Evolutionary conservation across 2,113 vertebrate species (phyloP), one percentile per base, ranked within the genome.

Genomic region (Ornithorhynchus anatinus): DNA sequence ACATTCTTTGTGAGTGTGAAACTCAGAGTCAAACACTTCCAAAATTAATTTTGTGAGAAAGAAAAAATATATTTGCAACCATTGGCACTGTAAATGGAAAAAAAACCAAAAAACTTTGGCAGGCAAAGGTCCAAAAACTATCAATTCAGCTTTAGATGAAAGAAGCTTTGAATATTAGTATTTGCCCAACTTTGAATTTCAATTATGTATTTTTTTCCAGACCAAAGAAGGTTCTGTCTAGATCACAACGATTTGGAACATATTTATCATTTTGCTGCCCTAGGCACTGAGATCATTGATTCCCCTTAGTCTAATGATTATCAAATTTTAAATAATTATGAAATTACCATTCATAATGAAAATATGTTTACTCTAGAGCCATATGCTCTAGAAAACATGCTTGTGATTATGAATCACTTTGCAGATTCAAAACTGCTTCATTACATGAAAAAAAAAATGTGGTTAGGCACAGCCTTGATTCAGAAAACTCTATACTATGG

Each of bases 51-150:
- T 58, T 73, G 52, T 12, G 3, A 70, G 68, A n/a, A 75, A 42
- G 25, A 32, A 73, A 67, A 72, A 61, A 75, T 73, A 44, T 38
- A 4, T 75, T 68, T 48, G 52, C 59, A 68, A 5, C 42, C 68
- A 35, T 77, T 4, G 51, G 52, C 2, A 31, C 35, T 15, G 33
- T 48, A 60, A 81, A 80, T 61, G 66, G 69, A 56, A 32, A 32
- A 45, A n/a, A n/a, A n/a, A n/a, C n/a, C n/a, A n/a, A 31, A 33
- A 52, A 44, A 37, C 22, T 51, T 72, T 68, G 48, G 52, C 59
- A 48, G 59, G 68, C 74, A 61, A 29, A 8, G 8, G 52, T 75
- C 69, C 68, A 88, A 73, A 65, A 42, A 65, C 72, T 80, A 80
- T 68, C 67, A 59, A 42, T 63, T 61, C 59, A 59, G 9, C 1